These are phyloP conservation scores for Edolisoma coerulescens DNA, from an alignment of 2,113 vertebrate genomes.

Conservation along the genomic window DNA sequence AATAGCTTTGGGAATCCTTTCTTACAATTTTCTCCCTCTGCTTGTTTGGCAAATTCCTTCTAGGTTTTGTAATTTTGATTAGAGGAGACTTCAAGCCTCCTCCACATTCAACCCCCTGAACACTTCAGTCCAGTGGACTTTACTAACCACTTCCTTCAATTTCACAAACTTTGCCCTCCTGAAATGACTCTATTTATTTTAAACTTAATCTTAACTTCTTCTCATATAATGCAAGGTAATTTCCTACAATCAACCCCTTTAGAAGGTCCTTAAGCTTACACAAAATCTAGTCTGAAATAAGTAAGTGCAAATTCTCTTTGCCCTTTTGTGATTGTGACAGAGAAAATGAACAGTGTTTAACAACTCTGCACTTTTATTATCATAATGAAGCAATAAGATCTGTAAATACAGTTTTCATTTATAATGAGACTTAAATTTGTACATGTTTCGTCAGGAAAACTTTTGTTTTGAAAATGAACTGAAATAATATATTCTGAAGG, in stretches of 20 bases:
- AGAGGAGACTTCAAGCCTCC: slow-evolving; percentile 3
- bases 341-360: neutral
- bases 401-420: neutral
- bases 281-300: neutral
- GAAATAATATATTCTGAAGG: neutral
- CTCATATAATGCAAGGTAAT: neutral
- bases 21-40: neutral
- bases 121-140: slow-evolving; percentile 7
- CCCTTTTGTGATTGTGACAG: neutral
- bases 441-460: neutral
- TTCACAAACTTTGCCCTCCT: neutral
- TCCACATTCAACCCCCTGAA: neutral
- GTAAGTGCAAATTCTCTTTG: neutral
- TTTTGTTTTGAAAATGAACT: neutral
- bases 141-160: neutral
- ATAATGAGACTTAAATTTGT: neutral
- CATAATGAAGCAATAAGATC: neutral
- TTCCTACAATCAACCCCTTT: neutral
- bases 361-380: neutral
- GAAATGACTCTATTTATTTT: slow-evolving; percentile 21
- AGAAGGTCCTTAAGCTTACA: neutral
- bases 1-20: neutral
- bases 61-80: slow-evolving; percentile 8
- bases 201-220: neutral
- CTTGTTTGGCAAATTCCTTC: slow-evolving; percentile 29